phyloP scores from a whole-genome alignment of 2,888 invertebrate species.

The Philereme transversata region DNA sequence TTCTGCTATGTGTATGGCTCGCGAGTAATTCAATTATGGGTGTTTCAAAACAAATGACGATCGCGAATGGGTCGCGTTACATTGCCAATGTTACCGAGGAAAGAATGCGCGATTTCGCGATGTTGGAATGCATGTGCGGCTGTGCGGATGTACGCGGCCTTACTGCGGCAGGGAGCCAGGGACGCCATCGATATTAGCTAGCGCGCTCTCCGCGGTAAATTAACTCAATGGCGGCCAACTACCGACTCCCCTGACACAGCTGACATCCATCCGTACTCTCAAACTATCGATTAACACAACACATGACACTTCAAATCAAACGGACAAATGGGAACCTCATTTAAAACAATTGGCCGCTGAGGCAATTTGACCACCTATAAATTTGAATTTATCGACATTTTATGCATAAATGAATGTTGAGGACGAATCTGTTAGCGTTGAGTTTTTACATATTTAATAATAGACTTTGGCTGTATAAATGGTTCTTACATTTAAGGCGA shows the following conservation, averaged over 20 bases:
- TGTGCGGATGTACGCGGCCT: conserved; percentile 56
- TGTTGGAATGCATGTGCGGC: conserved; percentile 51
- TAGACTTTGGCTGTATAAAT: conserved; percentile 19
- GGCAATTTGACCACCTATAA: conserved; percentile 51
- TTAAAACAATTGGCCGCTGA: conserved; percentile 66
- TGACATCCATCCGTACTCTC: conserved; percentile 40
- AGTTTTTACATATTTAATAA: conserved; percentile 33
- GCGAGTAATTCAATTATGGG: conserved; percentile 39
- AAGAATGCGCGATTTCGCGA: conserved; percentile 31
- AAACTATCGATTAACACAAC: conserved; percentile 59
- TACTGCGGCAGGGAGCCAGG: conserved; percentile 50
- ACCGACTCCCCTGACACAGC: conserved; percentile 38
- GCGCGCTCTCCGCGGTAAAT: conserved; percentile 18
- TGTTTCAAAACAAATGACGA: conserved; percentile 50
- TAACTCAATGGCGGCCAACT: conserved; percentile 24
- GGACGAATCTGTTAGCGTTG: conserved; percentile 43
- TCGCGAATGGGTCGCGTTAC: conserved; percentile 41
- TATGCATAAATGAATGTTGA: conserved; percentile 45
- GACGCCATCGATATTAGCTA: conserved; percentile 30
- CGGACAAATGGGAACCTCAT: conserved; percentile 73
- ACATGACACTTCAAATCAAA: conserved; percentile 63
- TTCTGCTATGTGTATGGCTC: conserved; percentile 40
- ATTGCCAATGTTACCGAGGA: conserved; percentile 31
- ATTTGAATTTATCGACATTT: conserved; percentile 49
- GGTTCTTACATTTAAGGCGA: conserved; percentile 39